A percentile compares a stretch with the other conserved stretches of the same genome.
Evolutionary conservation across 64 coral and sea anemone genomes (phyloP).

Genomic region (Montipora efflorescens): DNA sequence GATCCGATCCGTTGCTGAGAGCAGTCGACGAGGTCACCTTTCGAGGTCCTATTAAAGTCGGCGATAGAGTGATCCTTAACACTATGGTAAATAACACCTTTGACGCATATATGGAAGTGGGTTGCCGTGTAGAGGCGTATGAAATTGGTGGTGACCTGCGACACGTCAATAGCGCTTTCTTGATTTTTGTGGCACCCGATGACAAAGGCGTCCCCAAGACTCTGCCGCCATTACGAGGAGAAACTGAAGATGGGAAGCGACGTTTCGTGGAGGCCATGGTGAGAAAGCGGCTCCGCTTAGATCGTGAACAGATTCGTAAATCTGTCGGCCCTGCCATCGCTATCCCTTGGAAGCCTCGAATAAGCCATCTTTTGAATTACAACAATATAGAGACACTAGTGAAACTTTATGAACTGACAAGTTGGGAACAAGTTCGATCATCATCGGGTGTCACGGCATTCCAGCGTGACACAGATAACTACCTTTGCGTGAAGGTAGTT

Average conservation of each 20-base stretch:
- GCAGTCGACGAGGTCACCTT: slow-evolving; percentile 82
- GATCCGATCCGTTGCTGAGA: slow-evolving; percentile 45
- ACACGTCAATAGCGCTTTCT: slow-evolving; percentile 86
- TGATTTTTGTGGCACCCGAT: slow-evolving; percentile 73
- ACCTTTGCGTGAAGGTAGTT: slow-evolving; percentile 58
- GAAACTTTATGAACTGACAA: slow-evolving; percentile 61
- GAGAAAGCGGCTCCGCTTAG: slow-evolving; percentile 51
- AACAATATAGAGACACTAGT: slow-evolving; percentile 75
- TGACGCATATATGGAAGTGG: slow-evolving; percentile 70
- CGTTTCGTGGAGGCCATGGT: slow-evolving; percentile 59
- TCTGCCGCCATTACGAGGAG: slow-evolving; percentile 5
- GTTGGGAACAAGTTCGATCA: slow-evolving; percentile 58
- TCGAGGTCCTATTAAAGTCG: slow-evolving; percentile 67
- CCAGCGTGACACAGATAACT: slow-evolving; percentile 62
- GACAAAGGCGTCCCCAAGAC: slow-evolving; percentile 32
- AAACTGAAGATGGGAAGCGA: slow-evolving; percentile 53
- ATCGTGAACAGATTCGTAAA: slow-evolving; percentile 71
- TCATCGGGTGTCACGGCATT: slow-evolving; percentile 43
- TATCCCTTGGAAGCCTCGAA: slow-evolving; percentile 62
- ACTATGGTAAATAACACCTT: slow-evolving; percentile 84
- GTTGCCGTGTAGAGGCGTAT: slow-evolving; percentile 82
- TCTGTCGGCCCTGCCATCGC: slow-evolving; percentile 78
- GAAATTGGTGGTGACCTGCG: slow-evolving; percentile 59
- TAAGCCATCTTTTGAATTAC: slow-evolving; percentile 65
- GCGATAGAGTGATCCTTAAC: slow-evolving; percentile 71